Percentiles rank a stretch among this genome's conserved stretches.
phyloP scores from a whole-genome alignment of 2,113 vertebrate genomes.

The Myocastor coypus region DNA sequence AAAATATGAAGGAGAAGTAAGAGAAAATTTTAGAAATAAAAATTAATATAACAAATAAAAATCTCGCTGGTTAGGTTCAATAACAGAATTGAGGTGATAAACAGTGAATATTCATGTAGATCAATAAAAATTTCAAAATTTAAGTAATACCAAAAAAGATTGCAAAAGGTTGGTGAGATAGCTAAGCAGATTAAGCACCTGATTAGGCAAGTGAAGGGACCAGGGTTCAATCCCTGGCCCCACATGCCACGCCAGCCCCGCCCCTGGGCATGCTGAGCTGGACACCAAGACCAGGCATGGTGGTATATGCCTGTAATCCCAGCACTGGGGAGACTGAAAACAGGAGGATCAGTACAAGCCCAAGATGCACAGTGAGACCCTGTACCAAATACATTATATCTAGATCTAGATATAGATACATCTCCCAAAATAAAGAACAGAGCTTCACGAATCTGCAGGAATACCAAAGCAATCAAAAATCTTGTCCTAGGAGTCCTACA shows the following conservation, averaged over 20 bases:
- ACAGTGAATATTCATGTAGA: not conserved
- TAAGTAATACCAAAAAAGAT: not conserved
- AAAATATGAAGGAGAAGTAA: not conserved
- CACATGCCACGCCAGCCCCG: no score
- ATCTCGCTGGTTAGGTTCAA: not conserved
- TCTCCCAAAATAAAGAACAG: not conserved
- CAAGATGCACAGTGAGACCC: no score
- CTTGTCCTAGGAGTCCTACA: not conserved
- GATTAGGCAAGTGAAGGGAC: no score
- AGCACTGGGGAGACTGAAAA: no score
- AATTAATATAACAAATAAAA: not conserved
- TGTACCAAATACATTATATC: no score
- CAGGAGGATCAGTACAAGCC: no score
- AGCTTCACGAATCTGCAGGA: not conserved
- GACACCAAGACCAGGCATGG: no score
- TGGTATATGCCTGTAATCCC: no score
- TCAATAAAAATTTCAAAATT: not conserved
- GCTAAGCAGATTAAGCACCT: no score
- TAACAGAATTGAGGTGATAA: not conserved
- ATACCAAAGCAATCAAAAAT: not conserved
- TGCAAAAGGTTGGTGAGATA: no score
- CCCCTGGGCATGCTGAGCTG: no score
- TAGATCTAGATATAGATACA: not conserved
- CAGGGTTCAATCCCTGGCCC: no score
- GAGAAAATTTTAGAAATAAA: not conserved